phyloP scores from a whole-genome alignment of 2,888 invertebrate species.

The Eupithecia abbreviata region DNA sequence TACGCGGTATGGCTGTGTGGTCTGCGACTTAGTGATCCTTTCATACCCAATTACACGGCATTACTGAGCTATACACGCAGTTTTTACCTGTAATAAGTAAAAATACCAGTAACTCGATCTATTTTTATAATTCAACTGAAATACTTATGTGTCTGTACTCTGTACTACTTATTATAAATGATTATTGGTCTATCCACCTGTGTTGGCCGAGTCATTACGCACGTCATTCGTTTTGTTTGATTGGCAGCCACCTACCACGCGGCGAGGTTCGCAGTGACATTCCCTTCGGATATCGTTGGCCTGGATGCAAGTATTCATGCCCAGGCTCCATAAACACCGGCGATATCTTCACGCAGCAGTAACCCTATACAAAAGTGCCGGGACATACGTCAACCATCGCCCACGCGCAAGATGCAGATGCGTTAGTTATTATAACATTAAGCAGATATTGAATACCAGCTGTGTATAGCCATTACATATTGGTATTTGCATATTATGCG shows the following conservation, averaged over 20 bases:
- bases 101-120: background rate
- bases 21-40: background rate
- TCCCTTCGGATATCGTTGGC: background rate
- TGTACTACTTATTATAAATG: background rate
- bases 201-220: background rate
- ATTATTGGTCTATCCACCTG: background rate
- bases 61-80: background rate
- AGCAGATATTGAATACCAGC: slow-evolving; percentile 25
- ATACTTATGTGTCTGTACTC: background rate
- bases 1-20: background rate
- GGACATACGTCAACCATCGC: slow-evolving; percentile 28
- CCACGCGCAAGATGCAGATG: slow-evolving; percentile 23
- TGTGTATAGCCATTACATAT: background rate
- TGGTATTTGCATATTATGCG: background rate
- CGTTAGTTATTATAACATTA: slow-evolving; percentile 32
- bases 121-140: background rate
- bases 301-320: background rate
- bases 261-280: background rate
- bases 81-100: background rate
- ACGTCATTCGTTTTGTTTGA: background rate
- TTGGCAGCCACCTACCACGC: background rate
- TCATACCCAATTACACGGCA: slow-evolving; percentile 2
- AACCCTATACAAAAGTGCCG: slow-evolving; percentile 24
- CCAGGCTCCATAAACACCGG: background rate
- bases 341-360: slow-evolving; percentile 16